Base-by-base conservation (phyloP, 2,888 invertebrate genomes). In the Lysandra bellargus region DNA sequence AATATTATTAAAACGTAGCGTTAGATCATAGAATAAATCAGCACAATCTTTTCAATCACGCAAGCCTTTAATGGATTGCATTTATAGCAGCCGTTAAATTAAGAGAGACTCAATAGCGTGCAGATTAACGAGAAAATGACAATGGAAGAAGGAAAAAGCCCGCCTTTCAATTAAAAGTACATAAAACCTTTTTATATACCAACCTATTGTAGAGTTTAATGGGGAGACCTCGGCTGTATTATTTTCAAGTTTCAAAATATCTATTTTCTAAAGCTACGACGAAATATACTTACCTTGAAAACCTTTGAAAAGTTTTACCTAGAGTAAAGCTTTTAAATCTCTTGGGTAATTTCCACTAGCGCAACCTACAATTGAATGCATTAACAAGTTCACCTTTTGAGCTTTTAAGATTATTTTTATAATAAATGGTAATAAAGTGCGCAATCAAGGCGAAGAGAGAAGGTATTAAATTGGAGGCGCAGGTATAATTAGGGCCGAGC, bases 401-500 rank as follows among this genome's bases (percentile, higher is more conserved):
- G 12, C 49, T 9, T 60, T 57, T 57, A 0, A 57, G 17, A 57
- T 44, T 7, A 7, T 44, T 44, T 49, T 44, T 7, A 7, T 7
- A 44, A 44, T 44, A 44, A 44, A 49, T 49, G 49, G 49, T 9
- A 49, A 49, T 61, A 9, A 23, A 61, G 23, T 61, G 61, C n/a
- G 23, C 61, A 79, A 74, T 74, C 60, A 79, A 40, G 9, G 23
- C 40, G 61, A 60, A 53, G 60, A 74, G 60, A n/a, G 60, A 57
- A 60, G 40, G 37, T 60, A 79, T 75, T 75, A 79, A 60, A 79
- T 74, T 79, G n/a, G 40, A 74, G 44, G 30, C 79, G 80, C 80
- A 81, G 81, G 80, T 82, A 83, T 83, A 85, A 86, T 87, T 86
- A 84, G 82, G 83, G 80, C 81, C 80, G 83, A 83, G 80, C 83